Conservation (phyloP, 30 jellyfish, hydroid and myxozoan species). For the Hydra vulgaris region DNA sequence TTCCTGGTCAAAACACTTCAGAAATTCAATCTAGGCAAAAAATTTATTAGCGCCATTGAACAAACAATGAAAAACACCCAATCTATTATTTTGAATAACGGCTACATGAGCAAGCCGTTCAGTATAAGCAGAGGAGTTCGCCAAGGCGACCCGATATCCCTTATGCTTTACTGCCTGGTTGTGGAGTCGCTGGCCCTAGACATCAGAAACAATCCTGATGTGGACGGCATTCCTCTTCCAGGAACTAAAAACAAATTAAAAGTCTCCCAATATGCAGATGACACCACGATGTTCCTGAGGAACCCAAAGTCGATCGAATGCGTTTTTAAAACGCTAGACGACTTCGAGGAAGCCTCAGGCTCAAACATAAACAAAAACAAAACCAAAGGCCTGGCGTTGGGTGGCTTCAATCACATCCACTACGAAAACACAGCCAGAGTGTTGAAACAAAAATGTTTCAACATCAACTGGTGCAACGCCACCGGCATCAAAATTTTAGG, state of each 20-base stretch:
- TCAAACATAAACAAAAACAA: neutral
- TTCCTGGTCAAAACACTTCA: constrained; percentile 10
- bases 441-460: neutral
- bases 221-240: neutral
- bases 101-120: neutral
- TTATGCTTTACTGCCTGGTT: neutral
- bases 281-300: neutral
- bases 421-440: neutral
- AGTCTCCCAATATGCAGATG: neutral
- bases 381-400: neutral
- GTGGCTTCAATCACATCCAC: neutral
- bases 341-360: neutral
- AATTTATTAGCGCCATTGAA: neutral
- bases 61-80: neutral
- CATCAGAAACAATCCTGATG: no score
- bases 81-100: neutral
- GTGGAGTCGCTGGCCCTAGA: neutral
- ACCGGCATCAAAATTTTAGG: neutral
- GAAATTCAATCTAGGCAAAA: constrained; percentile 5
- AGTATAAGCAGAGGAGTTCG: neutral
- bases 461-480: neutral
- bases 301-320: neutral
- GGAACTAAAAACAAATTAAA: neutral
- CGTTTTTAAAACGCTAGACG: neutral
- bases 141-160: neutral